Base-by-base conservation (phyloP, 2,797 vertebrate genomes). In the Distichodus sexfasciatus region DNA sequence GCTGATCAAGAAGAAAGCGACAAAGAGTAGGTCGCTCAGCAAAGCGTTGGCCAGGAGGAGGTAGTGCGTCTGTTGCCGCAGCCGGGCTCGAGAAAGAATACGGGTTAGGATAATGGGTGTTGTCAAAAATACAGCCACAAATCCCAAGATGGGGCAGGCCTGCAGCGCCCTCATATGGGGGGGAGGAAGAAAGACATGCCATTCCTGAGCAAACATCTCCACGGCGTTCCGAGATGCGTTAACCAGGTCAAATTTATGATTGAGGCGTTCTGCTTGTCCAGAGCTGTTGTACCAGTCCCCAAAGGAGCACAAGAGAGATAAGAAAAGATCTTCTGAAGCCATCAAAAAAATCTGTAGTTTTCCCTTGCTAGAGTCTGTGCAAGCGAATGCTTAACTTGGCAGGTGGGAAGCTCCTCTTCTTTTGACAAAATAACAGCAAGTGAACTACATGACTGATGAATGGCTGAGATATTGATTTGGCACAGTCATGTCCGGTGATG, bases 41-140 rank as follows among this genome's bases (percentile, higher is more conserved):
- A 93, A 74, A 48, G 84, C 79, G 1, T 92, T 93, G 48, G 87
- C 90, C 76, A 93, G 79, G 35, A 93, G 86, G 59, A 93, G 79
- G 81, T 91, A 93, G 54, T 89, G 89, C 0, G 90, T 90, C 76
- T 93, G 90, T 72, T 82, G 88, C 29, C 87, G 86, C 65, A 90
- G 80, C 33, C 57, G 80, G 29, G 79, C 77, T 12, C 44, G 89
- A 14, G 84, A 86, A 57, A 91, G 79, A 66, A 93, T 90, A 26
- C 85, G 87, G 50, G 86, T 82, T 33, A 93, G 72, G 75, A 93
- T 85, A 36, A 83, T 79, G 14, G 92, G 91, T 28, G 87, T 89
- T 65, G 91, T 77, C 64, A 90, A 48, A 59, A 78, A 55, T 2
- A 86, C 87, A 10, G 87, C 81, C 38, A 84, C 0, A 0, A 93